phyloP scores from a whole-genome alignment of 2,888 invertebrate species.

The Drosophila planitibia region DNA sequence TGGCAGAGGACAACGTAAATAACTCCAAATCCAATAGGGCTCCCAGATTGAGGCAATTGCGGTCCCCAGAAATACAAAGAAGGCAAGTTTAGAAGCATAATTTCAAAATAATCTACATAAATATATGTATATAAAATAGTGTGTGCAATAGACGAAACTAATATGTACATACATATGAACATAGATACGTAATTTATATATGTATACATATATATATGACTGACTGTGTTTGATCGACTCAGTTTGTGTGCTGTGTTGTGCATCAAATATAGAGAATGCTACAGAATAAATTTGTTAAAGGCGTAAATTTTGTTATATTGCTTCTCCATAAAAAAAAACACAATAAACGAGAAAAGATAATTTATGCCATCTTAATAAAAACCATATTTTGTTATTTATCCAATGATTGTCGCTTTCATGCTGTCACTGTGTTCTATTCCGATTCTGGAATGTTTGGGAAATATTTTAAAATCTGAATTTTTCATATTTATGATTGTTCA shows the following conservation, averaged over 20 bases:
- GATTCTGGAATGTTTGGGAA: neutral
- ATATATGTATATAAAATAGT: neutral
- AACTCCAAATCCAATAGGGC: conserved; percentile 21
- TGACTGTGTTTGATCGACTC: neutral
- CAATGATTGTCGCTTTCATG: neutral
- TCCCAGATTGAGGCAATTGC: conserved; percentile 12
- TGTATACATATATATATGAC: neutral
- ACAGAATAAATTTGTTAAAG: neutral
- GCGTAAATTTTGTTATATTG: neutral
- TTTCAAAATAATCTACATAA: neutral
- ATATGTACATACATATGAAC: neutral
- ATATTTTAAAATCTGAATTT: neutral
- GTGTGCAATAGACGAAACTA: neutral
- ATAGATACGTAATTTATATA: conserved; percentile 1
- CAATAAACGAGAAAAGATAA: neutral
- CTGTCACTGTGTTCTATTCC: conserved; percentile 5
- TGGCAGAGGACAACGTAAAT: conserved; percentile 31
- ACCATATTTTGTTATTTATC: neutral
- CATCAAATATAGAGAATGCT: neutral
- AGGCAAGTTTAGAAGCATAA: conserved; percentile 56
- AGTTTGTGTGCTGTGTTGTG: neutral
- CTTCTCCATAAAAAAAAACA: neutral
- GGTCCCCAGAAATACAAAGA: conserved; percentile 18
- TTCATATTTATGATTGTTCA: neutral
- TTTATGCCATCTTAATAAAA: neutral